A percentile compares a stretch with the other conserved stretches of the same genome.
These are phyloP conservation scores for Orbicella faveolata DNA, from an alignment of 64 coral and sea anemone species.

Conservation along the genomic window DNA sequence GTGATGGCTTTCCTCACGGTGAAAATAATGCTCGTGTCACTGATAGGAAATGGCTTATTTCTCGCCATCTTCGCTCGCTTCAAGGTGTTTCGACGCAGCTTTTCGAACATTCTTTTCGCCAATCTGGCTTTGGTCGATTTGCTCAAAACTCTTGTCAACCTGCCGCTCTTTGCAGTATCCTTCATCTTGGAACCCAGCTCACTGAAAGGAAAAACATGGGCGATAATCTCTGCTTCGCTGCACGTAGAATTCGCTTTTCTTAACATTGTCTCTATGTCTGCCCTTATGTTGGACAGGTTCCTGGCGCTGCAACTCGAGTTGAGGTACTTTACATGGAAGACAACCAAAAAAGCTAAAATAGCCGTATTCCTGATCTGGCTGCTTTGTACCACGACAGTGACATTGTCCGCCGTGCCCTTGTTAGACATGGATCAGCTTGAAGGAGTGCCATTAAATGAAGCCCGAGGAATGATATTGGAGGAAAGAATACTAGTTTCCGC, in stretches of 20 bases:
- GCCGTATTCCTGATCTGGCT: background rate
- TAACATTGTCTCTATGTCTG: background rate
- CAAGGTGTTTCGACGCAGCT: background rate
- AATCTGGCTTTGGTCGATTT: background rate
- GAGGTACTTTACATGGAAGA: background rate
- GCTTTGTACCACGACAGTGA: background rate
- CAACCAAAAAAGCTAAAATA: background rate
- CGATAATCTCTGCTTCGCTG: background rate
- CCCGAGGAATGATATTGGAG: background rate
- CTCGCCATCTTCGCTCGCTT: background rate
- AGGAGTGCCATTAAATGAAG: background rate
- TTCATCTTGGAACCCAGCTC: background rate
- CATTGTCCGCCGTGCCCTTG: background rate
- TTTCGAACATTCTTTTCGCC: background rate
- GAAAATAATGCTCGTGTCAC: background rate
- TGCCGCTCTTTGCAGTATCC: background rate
- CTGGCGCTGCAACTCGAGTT: background rate
- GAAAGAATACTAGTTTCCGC: background rate
- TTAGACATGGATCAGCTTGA: background rate
- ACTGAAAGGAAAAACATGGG: slow-evolving; percentile 1
- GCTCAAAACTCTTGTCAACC: background rate
- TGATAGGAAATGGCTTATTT: background rate
- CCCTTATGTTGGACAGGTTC: slow-evolving; percentile 1
- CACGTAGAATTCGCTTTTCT: background rate
- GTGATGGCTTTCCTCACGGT: background rate